Percentiles rank a stretch among this genome's conserved stretches.
These are phyloP conservation scores for Erynnis tages DNA, from an alignment of 2,888 invertebrate genomes.

Conservation along the genomic window DNA sequence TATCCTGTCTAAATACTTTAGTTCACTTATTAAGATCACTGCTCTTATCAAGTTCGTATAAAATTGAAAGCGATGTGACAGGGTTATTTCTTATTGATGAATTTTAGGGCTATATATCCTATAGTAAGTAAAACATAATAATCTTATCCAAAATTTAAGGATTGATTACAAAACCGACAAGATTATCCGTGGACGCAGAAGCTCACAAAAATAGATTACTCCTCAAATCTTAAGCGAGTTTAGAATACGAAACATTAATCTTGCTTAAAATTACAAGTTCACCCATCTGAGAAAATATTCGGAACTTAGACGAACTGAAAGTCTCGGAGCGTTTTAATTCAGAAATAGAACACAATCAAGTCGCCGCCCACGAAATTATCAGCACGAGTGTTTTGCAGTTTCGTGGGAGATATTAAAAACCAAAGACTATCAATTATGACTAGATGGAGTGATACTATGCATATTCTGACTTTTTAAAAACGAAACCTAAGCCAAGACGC, in stretches of 20 bases:
- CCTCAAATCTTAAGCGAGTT: neutral
- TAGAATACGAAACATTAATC: neutral
- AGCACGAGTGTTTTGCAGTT: conserved; percentile 14
- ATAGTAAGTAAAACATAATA: neutral
- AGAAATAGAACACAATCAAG: conserved; percentile 8
- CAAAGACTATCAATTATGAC: no score
- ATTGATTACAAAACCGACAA: neutral
- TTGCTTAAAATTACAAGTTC: conserved; percentile 3
- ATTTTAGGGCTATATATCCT: no score
- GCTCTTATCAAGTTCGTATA: no score
- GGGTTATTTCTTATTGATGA: no score
- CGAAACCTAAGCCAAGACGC: no score
- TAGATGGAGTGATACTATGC: no score
- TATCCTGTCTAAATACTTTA: no score
- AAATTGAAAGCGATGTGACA: no score
- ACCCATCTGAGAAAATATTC: conserved; percentile 8
- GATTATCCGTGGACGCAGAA: neutral
- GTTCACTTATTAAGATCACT: no score
- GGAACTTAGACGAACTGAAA: neutral
- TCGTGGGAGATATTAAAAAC: conserved; percentile 39
- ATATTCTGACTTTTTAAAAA: no score
- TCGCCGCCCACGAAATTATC: conserved; percentile 15
- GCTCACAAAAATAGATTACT: neutral
- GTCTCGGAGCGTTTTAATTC: neutral
- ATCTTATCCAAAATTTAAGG: neutral